Evolutionary conservation across 2,888 invertebrate species (phyloP).

Genomic region (Punctoribates punctum): DNA sequence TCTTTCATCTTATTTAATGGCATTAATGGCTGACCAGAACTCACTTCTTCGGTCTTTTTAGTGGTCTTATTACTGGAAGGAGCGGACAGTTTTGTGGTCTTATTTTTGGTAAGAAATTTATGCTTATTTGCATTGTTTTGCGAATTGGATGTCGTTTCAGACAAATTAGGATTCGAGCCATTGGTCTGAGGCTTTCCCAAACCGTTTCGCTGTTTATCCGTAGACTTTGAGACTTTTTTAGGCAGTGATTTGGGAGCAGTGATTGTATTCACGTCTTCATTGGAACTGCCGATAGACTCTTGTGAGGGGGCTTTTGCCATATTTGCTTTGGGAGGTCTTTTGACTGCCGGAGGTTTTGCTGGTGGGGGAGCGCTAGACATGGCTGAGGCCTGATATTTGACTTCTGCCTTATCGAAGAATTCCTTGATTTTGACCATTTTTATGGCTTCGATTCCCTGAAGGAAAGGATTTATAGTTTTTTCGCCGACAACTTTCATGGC

Average conservation of each 20-base stretch:
- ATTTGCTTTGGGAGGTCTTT: constrained; percentile 57
- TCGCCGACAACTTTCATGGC: constrained; percentile 90
- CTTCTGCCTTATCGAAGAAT: constrained; percentile 82
- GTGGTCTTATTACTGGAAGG: constrained; percentile 52
- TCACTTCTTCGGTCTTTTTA: constrained; percentile 64
- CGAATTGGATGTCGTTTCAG: background rate
- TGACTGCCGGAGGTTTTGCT: constrained; percentile 59
- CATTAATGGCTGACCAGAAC: constrained; percentile 73
- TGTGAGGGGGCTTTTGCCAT: constrained; percentile 3
- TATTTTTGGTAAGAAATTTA: background rate
- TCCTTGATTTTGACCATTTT: constrained; percentile 92
- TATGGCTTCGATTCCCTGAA: constrained; percentile 80
- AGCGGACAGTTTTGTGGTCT: background rate
- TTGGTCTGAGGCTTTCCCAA: constrained; percentile 5
- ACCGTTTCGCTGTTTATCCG: background rate
- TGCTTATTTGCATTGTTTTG: too few relatives aligned
- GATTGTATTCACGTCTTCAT: constrained; percentile 43
- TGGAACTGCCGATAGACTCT: constrained; percentile 12
- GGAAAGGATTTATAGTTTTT: constrained; percentile 76
- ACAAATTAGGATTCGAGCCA: background rate
- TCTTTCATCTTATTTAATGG: constrained; percentile 81
- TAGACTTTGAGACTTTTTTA: background rate
- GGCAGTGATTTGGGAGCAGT: background rate
- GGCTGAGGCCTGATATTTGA: constrained; percentile 42
- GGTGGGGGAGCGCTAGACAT: constrained; percentile 17